Percentiles rank a stretch among this genome's conserved stretches.
Conservation (phyloP, 2,888 invertebrate species). For the Epinotia nisella region DNA sequence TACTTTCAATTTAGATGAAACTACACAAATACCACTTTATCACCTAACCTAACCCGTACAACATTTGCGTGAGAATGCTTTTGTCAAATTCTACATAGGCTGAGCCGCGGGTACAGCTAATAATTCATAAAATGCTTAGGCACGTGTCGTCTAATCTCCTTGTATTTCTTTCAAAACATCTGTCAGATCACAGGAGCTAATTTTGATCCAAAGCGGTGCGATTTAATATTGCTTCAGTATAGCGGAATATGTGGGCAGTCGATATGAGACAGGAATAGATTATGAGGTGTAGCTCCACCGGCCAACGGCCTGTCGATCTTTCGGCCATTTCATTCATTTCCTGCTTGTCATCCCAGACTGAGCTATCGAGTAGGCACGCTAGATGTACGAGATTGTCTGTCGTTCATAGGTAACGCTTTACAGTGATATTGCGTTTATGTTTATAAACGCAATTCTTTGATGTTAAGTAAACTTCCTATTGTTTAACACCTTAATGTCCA, state of each 20-base stretch:
- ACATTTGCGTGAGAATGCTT: neutral
- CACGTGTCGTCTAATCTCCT: slow-evolving; percentile 2
- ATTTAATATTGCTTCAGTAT: slow-evolving; percentile 47
- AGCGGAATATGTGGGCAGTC: slow-evolving; percentile 47
- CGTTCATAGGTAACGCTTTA: neutral
- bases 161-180: slow-evolving; percentile 29
- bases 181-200: slow-evolving; percentile 46
- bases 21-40: neutral
- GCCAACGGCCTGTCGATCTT: slow-evolving; percentile 48
- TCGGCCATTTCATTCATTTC: slow-evolving; percentile 51
- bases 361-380: neutral
- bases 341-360: slow-evolving; percentile 33
- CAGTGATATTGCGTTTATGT: neutral
- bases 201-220: slow-evolving; percentile 48
- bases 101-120: neutral
- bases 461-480: too few relatives aligned
- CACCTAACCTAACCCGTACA: too few relatives aligned
- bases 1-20: neutral
- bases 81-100: neutral
- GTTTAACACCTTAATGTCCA: too few relatives aligned
- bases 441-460: too few relatives aligned
- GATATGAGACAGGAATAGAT: slow-evolving; percentile 55
- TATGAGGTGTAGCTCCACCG: slow-evolving; percentile 45
- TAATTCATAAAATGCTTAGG: neutral
- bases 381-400: slow-evolving; percentile 6